Evolutionary conservation across 2,888 invertebrate species (phyloP).

Genomic region (Platycnemis pennipes): DNA sequence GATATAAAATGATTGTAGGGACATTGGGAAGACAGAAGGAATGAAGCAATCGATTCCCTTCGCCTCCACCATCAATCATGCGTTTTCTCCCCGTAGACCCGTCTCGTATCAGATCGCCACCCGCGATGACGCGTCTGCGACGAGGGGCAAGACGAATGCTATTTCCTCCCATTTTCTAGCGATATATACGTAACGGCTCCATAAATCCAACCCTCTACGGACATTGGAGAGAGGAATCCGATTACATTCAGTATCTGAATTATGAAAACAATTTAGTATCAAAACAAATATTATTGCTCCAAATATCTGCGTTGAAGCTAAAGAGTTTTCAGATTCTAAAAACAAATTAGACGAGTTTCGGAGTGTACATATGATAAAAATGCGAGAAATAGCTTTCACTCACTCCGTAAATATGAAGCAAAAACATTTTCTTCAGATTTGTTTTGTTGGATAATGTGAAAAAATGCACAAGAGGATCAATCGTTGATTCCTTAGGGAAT

Average conservation of each 20-base stretch:
- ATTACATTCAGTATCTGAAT: too few relatives aligned
- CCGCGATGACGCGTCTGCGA: neutral
- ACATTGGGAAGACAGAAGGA: neutral
- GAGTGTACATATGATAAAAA: neutral
- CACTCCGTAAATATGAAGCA: too few relatives aligned
- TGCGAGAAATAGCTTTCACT: too few relatives aligned
- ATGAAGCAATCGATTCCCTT: conserved; percentile 19
- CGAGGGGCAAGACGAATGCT: neutral
- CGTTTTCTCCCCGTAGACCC: neutral
- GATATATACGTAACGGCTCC: neutral
- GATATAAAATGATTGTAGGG: neutral
- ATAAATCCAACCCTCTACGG: neutral
- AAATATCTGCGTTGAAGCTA: neutral
- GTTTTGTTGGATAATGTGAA: too few relatives aligned
- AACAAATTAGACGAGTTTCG: neutral
- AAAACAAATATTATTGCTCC: neutral
- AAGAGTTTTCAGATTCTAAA: neutral
- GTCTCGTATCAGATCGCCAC: conserved; percentile 6
- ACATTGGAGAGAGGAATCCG: neutral
- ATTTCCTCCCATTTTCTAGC: neutral
- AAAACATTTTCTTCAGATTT: too few relatives aligned
- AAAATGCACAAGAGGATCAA: too few relatives aligned
- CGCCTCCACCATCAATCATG: neutral
- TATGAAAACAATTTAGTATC: neutral
- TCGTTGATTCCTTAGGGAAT: too few relatives aligned